Conservation (phyloP, 2,113 vertebrate genomes). For the Chelonoidis abingdonii region DNA sequence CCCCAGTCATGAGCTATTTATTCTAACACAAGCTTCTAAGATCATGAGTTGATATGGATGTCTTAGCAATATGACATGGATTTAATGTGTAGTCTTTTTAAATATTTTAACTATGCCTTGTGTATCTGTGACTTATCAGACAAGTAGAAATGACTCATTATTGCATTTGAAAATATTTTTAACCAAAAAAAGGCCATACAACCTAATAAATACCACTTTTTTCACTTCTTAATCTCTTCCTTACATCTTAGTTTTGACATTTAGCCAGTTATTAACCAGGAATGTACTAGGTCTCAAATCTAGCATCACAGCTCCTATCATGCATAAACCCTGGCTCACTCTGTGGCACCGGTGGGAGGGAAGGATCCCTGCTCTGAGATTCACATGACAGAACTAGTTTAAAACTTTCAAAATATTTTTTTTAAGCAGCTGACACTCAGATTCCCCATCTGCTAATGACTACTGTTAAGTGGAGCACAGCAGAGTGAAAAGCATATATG, state of each 20-base stretch:
- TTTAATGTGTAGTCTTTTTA: not conserved
- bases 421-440: not conserved
- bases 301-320: not conserved
- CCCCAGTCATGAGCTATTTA: not conserved
- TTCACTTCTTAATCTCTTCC: not conserved
- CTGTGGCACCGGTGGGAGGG: not conserved
- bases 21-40: not conserved
- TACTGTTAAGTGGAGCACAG: accelerated
- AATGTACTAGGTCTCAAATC: too few species aligned
- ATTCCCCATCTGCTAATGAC: not conserved
- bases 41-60: not conserved
- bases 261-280: not conserved
- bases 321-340: not conserved
- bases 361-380: not conserved
- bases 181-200: not conserved
- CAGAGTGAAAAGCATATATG: accelerated
- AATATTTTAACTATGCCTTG: slow-evolving; percentile 13
- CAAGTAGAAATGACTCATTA: not conserved
- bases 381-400: accelerated
- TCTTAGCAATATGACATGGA: not conserved
- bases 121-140: not conserved
- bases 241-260: not conserved
- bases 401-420: not conserved
- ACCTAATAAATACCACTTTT: not conserved
- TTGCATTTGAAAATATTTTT: slow-evolving; percentile 53